Percentiles rank a stretch among this genome's conserved stretches.
These are phyloP conservation scores for Atethmia centrago DNA, from an alignment of 2,888 invertebrate species.

Conservation along the genomic window DNA sequence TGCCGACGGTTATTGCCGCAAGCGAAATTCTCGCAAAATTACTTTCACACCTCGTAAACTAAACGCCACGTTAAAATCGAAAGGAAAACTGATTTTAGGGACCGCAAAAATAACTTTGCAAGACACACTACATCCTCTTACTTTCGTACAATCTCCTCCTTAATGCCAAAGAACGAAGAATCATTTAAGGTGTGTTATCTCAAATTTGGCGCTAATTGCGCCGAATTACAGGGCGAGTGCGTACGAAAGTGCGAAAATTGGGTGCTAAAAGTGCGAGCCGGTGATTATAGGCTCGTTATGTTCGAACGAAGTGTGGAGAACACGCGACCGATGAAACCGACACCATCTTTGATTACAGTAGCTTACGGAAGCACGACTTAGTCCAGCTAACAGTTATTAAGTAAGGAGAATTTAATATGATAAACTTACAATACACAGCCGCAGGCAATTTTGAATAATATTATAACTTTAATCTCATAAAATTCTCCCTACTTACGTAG, in stretches of 20 bases:
- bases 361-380: slow-evolving; percentile 38
- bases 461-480: neutral
- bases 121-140: slow-evolving; percentile 38
- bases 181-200: slow-evolving; percentile 67
- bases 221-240: slow-evolving; percentile 80
- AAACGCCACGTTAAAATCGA: neutral
- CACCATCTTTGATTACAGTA: slow-evolving; percentile 62
- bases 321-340: slow-evolving; percentile 66
- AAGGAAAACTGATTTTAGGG: neutral
- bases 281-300: slow-evolving; percentile 68
- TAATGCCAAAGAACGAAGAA: slow-evolving; percentile 60
- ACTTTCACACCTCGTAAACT: slow-evolving; percentile 33
- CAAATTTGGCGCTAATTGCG: slow-evolving; percentile 76
- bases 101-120: slow-evolving; percentile 55
- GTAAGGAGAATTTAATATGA: neutral
- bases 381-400: slow-evolving; percentile 3
- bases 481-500: neutral
- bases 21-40: slow-evolving; percentile 33
- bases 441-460: neutral
- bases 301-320: slow-evolving; percentile 57
- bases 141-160: slow-evolving; percentile 49
- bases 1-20: slow-evolving; percentile 51
- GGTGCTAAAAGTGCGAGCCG: slow-evolving; percentile 80
- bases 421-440: neutral
- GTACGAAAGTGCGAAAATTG: slow-evolving; percentile 84